These are phyloP conservation scores for Pomatostomus ruficeps DNA, from an alignment of 2,113 vertebrate genomes.

Conservation along the genomic window DNA sequence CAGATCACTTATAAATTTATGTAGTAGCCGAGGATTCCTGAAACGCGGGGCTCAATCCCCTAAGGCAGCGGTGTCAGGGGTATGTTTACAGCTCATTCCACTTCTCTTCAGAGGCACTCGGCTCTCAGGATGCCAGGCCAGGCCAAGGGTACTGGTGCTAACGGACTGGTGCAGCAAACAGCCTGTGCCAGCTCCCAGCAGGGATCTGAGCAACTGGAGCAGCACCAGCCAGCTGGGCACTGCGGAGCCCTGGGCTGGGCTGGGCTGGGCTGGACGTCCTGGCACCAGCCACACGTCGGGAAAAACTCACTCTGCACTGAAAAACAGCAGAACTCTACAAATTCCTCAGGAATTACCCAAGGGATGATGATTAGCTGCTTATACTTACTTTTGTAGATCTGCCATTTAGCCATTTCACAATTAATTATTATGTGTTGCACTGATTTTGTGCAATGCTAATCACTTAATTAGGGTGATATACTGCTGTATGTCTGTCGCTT, in stretches of 20 bases:
- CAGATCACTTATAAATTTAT: slow-evolving; percentile 23
- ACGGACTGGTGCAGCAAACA: background rate
- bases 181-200: background rate
- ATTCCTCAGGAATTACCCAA: background rate
- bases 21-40: background rate
- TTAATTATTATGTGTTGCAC: background rate
- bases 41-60: background rate
- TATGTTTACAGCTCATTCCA: background rate
- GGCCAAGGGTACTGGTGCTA: background rate
- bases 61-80: background rate
- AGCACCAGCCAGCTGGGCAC: background rate
- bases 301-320: background rate
- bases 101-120: background rate
- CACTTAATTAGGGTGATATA: background rate
- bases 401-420: background rate
- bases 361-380: background rate
- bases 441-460: background rate
- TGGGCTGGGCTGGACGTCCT: background rate
- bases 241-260: accelerated
- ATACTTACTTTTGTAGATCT: background rate
- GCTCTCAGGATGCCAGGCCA: background rate
- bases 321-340: background rate
- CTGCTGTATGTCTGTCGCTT: background rate
- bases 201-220: background rate
- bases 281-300: accelerated